These are phyloP conservation scores for Eupithecia exiguata DNA, from an alignment of 2,888 invertebrate genomes.

Conservation along the genomic window DNA sequence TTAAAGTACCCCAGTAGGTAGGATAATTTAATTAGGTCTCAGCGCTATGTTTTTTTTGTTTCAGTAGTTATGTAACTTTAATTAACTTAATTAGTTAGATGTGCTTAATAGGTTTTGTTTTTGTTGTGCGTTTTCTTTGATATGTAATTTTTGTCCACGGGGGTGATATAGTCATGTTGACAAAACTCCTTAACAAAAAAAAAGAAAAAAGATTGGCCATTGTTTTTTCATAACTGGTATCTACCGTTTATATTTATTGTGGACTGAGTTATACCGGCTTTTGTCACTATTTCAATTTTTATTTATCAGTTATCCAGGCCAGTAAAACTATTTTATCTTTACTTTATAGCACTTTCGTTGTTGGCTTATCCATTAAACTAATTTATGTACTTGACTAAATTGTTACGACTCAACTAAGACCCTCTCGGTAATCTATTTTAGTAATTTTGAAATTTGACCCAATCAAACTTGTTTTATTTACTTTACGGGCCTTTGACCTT, in stretches of 20 bases:
- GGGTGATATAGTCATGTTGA: no score
- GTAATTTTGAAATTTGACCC: constrained; percentile 6
- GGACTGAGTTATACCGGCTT: background rate
- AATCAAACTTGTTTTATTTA: constrained; percentile 10
- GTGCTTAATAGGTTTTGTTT: no score
- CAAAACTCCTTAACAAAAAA: no score
- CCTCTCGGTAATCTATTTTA: constrained; percentile 6
- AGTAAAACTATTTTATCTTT: background rate
- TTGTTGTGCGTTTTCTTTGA: no score
- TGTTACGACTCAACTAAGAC: background rate
- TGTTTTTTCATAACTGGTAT: background rate
- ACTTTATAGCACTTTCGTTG: background rate
- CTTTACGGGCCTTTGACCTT: background rate
- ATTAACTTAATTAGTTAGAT: no score
- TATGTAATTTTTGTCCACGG: no score
- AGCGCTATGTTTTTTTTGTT: no score
- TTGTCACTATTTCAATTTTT: background rate
- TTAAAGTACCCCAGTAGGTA: no score
- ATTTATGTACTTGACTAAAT: constrained; percentile 2
- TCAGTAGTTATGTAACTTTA: no score
- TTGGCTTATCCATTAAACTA: background rate
- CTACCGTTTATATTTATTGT: background rate
- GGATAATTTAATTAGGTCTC: no score
- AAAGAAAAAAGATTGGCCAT: no score
- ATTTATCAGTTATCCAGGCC: background rate